phyloP scores from a whole-genome alignment of 1,140 invertebrate species.

The Nasonia longicornis region DNA sequence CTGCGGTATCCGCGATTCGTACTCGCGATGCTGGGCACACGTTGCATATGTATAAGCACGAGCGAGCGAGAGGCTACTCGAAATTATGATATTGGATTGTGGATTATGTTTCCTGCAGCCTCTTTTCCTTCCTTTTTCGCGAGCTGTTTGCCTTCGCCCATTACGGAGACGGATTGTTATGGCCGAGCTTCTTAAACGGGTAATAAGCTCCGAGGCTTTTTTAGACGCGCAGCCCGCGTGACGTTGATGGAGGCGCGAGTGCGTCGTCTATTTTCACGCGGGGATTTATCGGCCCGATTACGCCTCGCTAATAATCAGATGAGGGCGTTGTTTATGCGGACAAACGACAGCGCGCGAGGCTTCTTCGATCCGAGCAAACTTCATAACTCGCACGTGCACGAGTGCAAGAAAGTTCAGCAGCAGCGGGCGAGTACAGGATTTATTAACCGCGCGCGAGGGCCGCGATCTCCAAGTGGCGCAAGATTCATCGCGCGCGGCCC shows the following conservation, averaged over 20 bases:
- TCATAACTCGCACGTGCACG: not conserved
- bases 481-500: conserved; percentile 14
- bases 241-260: conserved; percentile 1
- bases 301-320: not conserved
- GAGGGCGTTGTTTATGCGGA: not conserved
- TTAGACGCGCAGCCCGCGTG: not conserved
- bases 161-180: conserved; percentile 22
- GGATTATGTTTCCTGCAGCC: not conserved
- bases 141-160: not conserved
- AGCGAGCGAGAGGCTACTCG: not conserved
- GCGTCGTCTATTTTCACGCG: not conserved
- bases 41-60: not conserved
- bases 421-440: conserved; percentile 1
- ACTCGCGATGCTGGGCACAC: not conserved
- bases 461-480: not conserved
- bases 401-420: too few relatives aligned
- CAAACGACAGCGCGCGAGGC: too few relatives aligned
- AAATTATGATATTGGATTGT: conserved; percentile 24
- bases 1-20: not conserved
- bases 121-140: not conserved
- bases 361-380: too few relatives aligned
- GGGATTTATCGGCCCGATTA: not conserved
- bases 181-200: conserved; percentile 1
- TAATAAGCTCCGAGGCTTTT: conserved; percentile 9
- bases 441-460: not conserved